Base-by-base conservation (phyloP, 92 coral and sea anemone species). In the Palythoa heliodiscus region DNA sequence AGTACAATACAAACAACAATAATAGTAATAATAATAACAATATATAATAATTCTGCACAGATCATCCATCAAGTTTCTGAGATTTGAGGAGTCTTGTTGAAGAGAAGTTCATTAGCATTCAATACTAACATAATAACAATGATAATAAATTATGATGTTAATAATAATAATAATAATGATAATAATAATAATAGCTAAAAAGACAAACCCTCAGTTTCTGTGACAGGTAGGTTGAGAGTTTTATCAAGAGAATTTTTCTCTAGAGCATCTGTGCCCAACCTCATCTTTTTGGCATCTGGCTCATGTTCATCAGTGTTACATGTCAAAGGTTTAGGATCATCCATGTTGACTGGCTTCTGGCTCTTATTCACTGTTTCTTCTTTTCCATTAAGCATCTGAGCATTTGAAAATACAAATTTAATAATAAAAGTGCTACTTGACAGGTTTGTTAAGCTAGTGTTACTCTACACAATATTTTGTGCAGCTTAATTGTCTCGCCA, bases 331-430 rank as follows among this genome's bases (percentile, higher is more conserved):
- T 61, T 79, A 1, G 54, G 39, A 40, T 20, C 84, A 64, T 14
- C 61, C 23, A 6, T 78, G n/a, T 61, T 24, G 22, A 52, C 14
- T 13, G 17, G 57, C 15, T 22, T 17, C 14, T 63, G 37, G 19
- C 71, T 58, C 20, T 5, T 25, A 20, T 48, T 22, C 57, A 40
- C 25, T n/a, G 9, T 58, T 16, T 61, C 61, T 43, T 22, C 73
- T 63, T 69, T 79, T 63, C 55, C 73, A 79, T 79, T 79, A 58
- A 79, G 17, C 72, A 79, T 79, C 84, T 79, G 67, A 9, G 6
- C 14, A 25, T 22, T 67, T 5, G 15, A 22, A 22, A 67, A 22
- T 1, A 61, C 1, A 67, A 67, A 67, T 3, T 25, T 60, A 14
- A 67, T 5, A 67, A 8, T n/a, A 24, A n/a, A n/a, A 29, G 35